These are phyloP conservation scores for Clusia tigrina DNA, from an alignment of 2,888 invertebrate genomes.

Conservation along the genomic window DNA sequence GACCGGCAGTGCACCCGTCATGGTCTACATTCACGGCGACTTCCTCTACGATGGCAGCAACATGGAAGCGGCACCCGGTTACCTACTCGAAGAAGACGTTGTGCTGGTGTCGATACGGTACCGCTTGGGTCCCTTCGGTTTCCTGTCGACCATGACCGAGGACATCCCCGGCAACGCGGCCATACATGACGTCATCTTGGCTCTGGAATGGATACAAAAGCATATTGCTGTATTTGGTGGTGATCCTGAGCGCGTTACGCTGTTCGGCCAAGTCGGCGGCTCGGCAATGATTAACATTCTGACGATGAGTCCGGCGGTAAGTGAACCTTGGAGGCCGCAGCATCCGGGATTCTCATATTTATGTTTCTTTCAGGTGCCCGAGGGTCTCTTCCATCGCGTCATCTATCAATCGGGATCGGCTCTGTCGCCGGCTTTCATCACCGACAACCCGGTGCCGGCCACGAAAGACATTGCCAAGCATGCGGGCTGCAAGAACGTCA, in stretches of 20 bases:
- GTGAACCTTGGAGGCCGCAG: too few relatives aligned
- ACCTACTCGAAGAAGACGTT: conserved; percentile 65
- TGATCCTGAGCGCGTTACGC: conserved; percentile 65
- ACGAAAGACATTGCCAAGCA: conserved; percentile 59
- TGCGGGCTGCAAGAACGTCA: conserved; percentile 58
- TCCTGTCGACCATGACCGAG: conserved; percentile 66
- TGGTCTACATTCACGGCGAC: conserved; percentile 66
- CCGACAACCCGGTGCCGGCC: conserved; percentile 59
- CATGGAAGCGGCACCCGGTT: conserved; percentile 59
- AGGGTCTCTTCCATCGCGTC: conserved; percentile 66
- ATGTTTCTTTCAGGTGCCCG: conserved; percentile 37
- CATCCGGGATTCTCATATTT: neutral
- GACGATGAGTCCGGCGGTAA: conserved; percentile 62
- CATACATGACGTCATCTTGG: conserved; percentile 66
- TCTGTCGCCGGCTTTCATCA: conserved; percentile 66
- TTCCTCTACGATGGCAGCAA: conserved; percentile 62
- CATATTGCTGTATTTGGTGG: conserved; percentile 67
- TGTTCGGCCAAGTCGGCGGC: conserved; percentile 68
- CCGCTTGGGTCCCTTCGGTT: conserved; percentile 67
- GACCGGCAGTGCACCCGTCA: conserved; percentile 56
- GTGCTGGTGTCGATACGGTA: conserved; percentile 66
- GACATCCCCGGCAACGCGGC: conserved; percentile 68
- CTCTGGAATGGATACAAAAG: conserved; percentile 67
- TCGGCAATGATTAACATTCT: conserved; percentile 65
- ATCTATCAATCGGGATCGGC: conserved; percentile 68